Percentiles rank a stretch among this genome's conserved stretches.
Evolutionary conservation across 1,140 invertebrate species (phyloP).

Genomic region (Papilio helenus): DNA sequence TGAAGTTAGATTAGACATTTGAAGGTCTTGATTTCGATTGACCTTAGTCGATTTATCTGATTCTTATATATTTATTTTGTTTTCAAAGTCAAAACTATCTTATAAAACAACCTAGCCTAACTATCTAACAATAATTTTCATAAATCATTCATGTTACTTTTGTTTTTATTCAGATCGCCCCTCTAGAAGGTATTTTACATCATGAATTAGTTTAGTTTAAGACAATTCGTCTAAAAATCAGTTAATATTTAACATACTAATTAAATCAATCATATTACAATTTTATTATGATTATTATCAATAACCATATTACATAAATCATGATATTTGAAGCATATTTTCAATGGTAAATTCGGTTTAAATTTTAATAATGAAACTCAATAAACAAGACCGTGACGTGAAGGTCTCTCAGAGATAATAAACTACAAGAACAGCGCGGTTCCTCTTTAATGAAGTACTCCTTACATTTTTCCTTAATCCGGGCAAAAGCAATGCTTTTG

Average conservation of each 20-base stretch:
- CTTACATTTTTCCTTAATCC: conserved; percentile 39
- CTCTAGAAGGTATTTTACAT: no score
- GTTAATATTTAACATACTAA: no score
- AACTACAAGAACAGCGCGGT: conserved; percentile 3
- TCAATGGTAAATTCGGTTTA: conserved; percentile 14
- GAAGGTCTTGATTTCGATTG: background rate
- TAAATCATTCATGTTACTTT: no score
- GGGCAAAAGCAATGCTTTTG: conserved; percentile 32
- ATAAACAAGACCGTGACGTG: conserved; percentile 21
- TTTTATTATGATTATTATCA: no score
- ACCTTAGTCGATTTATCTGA: background rate
- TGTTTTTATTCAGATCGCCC: no score
- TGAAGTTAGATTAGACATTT: background rate
- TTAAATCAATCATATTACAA: no score
- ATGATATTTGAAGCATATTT: background rate
- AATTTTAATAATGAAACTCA: conserved; percentile 32
- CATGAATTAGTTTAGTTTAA: no score
- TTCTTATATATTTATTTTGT: background rate
- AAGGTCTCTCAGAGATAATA: conserved; percentile 30
- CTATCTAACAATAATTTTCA: no score
- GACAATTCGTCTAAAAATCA: no score
- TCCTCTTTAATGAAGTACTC: conserved; percentile 38
- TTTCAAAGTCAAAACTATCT: background rate
- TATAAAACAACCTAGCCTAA: background rate
- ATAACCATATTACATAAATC: background rate